phyloP scores from a whole-genome alignment of 2,888 invertebrate species.

The Gisinianus flammeolus region DNA sequence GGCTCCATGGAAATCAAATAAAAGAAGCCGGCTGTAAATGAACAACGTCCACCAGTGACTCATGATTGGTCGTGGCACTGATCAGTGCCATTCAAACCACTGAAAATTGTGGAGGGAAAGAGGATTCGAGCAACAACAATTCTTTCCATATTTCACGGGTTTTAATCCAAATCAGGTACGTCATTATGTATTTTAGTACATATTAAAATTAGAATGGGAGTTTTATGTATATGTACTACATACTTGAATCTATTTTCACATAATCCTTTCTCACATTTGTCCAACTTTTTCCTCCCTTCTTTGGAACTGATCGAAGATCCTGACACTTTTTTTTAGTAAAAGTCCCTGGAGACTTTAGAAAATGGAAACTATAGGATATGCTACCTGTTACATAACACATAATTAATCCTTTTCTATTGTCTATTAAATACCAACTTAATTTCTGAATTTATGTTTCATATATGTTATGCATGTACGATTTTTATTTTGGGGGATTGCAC shows the following conservation, averaged over 20 bases:
- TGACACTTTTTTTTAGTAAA: neutral
- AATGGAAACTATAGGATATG: neutral
- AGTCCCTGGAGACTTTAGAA: neutral
- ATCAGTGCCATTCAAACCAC: conserved; percentile 77
- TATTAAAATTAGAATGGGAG: neutral
- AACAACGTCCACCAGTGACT: conserved; percentile 88
- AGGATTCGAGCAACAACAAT: conserved; percentile 36
- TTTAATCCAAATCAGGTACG: conserved; percentile 84
- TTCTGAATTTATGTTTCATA: too few relatives aligned
- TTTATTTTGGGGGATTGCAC: conserved; percentile 17
- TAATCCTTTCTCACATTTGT: neutral
- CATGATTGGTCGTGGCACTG: too few relatives aligned
- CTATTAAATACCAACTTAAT: too few relatives aligned
- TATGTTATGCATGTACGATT: too few relatives aligned
- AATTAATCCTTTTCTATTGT: too few relatives aligned
- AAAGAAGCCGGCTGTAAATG: conserved; percentile 88
- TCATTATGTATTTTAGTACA: too few relatives aligned
- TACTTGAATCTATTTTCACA: too few relatives aligned
- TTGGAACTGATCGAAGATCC: neutral
- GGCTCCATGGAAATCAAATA: conserved; percentile 78
- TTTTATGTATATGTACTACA: neutral
- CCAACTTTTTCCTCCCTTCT: neutral
- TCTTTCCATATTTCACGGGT: conserved; percentile 75
- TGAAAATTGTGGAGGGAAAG: conserved; percentile 59
- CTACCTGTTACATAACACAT: neutral